Conservation (phyloP, 2,797 vertebrate species). For the Tangara arthus region DNA sequence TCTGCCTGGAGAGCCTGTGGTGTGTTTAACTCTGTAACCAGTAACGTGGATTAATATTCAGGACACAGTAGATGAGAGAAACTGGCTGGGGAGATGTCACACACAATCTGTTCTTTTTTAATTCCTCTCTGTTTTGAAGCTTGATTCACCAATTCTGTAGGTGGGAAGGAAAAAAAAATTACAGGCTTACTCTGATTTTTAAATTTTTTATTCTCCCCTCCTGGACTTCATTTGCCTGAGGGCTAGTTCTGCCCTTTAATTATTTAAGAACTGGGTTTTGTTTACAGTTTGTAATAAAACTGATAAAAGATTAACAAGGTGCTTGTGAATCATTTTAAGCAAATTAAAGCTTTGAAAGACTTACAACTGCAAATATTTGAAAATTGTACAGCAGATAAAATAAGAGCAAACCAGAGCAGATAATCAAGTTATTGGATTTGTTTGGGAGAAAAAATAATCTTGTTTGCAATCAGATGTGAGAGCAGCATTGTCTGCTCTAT, state of each 20-base stretch:
- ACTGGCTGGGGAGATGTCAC: slow-evolving; percentile 13
- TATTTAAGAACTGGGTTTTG: slow-evolving; percentile 70
- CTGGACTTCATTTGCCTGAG: slow-evolving; percentile 26
- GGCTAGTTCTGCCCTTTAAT: slow-evolving; percentile 61
- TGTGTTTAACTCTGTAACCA: neutral
- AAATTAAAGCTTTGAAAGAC: slow-evolving; percentile 58
- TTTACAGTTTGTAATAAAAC: slow-evolving; percentile 73
- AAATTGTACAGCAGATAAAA: slow-evolving; percentile 5
- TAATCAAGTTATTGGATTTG: slow-evolving; percentile 37
- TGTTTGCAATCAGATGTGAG: neutral
- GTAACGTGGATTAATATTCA: slow-evolving; percentile 50
- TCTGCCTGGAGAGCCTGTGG: neutral
- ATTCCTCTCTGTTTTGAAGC: slow-evolving; percentile 19
- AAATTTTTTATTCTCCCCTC: neutral
- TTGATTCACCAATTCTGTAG: neutral
- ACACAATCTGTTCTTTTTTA: slow-evolving; percentile 39
- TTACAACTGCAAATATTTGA: slow-evolving; percentile 49
- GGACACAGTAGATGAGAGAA: slow-evolving; percentile 16
- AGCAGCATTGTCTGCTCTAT: neutral
- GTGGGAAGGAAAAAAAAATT: neutral
- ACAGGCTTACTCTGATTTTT: slow-evolving; percentile 22
- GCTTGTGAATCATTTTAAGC: slow-evolving; percentile 57
- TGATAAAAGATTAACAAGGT: slow-evolving; percentile 71
- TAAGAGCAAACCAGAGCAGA: neutral
- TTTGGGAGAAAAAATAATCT: neutral